Base-by-base conservation (phyloP, 2,113 vertebrate species). In the Vidua chalybeata region DNA sequence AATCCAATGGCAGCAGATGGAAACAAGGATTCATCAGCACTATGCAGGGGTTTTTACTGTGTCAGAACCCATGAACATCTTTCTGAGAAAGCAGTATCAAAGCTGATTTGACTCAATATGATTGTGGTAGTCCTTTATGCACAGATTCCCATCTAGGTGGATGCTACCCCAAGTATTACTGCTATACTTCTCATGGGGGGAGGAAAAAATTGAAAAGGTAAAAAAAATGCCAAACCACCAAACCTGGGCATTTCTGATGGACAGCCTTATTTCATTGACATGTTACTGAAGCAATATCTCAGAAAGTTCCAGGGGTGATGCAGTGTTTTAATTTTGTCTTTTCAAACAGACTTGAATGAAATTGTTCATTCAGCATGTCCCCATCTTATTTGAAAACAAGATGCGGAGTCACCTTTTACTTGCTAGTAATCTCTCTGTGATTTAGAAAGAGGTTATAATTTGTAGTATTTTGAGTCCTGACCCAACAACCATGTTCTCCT, bases 381-480 rank as follows among this genome's bases (percentile, higher is more conserved):
- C 15, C 24, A 56, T 31, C 20, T 73, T 56, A 46, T 55, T 56
- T 76, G 21, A 84, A 94, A 71, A 48, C 8, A 35, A 35, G 35
- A 35, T 35, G 35, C 93, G 62, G 37, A 88, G 67, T 79, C 63
- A 88, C 58, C 43, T 95, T 93, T 81, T 62, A 27, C 67, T 75
- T 88, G 55, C 88, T 76, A 82, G 9, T 28, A 59, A 78, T 87
- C 58, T 81, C 62, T 66, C 54, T 59, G 15, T n/a, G 63, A 88
- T 84, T 83, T 80, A 69, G 37, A 66, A 16, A 79, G 30, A 61
- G 26, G 15, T 69, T 83, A 23, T 28, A 82, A 3, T 71, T 55
- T 41, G 13, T 30, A 52, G n/a, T 18, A 77, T 9, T 48, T 84
- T 72, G 21, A 87, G 28, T 35, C 33, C 16, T 18, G 26, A 13